Conservation (phyloP, 2,888 invertebrate genomes). For the Hipparchia sbordonii region DNA sequence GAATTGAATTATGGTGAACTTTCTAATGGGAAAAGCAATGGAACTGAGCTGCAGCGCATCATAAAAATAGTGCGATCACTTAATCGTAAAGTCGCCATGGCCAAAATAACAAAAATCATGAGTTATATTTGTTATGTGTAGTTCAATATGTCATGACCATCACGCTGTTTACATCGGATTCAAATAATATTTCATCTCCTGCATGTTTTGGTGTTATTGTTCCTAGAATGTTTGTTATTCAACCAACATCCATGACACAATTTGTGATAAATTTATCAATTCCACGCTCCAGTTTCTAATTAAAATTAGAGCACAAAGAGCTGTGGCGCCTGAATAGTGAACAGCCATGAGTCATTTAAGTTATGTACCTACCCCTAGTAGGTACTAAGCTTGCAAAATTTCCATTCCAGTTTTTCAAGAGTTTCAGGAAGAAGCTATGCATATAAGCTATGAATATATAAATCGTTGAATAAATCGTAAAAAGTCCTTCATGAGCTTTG, state of each 20-base stretch:
- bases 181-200: neutral
- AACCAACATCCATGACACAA: constrained; percentile 23
- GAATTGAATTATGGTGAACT: no score
- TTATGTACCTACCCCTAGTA: neutral
- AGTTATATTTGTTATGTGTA: neutral
- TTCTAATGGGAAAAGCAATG: no score
- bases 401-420: no score
- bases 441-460: no score
- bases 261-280: constrained; percentile 21
- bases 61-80: no score
- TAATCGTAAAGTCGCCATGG: no score
- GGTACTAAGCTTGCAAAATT: no score
- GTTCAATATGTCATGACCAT: constrained; percentile 11
- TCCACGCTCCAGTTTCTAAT: constrained; percentile 20
- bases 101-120: no score
- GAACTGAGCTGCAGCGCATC: no score
- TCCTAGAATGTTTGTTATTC: constrained; percentile 15
- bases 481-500: no score
- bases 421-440: no score
- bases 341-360: constrained; percentile 25
- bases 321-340: constrained; percentile 7
- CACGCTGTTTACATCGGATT: constrained; percentile 5
- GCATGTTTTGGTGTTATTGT: constrained; percentile 12
- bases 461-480: no score
- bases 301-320: constrained; percentile 15